Evolutionary conservation across 2,888 invertebrate species (phyloP), one percentile per base, ranked within the genome.

Genomic region (Volucella inanis): DNA sequence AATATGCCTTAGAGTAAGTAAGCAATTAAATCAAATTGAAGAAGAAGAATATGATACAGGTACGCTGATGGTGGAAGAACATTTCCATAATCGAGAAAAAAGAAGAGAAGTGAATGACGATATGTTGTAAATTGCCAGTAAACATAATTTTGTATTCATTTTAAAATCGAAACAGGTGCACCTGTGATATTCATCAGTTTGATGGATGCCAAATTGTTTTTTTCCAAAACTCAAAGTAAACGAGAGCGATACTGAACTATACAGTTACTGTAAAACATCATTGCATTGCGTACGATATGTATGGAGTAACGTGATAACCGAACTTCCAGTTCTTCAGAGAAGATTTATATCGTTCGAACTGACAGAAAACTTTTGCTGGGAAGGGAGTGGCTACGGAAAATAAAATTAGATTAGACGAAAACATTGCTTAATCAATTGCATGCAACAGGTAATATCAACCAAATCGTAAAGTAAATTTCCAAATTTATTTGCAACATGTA

Each of bases 401-500:
- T 83, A 15, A 74, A 72, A 47, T 22, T 79, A 18, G 64, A 81
- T 64, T 78, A 70, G 75, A 45, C 50, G n/a, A 82, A 76, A 18
- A 14, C 55, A 6, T 47, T 84, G 14, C 83, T 86, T 64, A 52
- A 88, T 57, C 72, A 85, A 64, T 75, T 54, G 49, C 9, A 77
- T 55, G n/a, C 45, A 77, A 54, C 45, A 62, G 41, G 57, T 59
- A 41, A 55, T 50, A 3, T 55, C 6, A 54, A 57, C 39, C 22
- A 67, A 57, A 76, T 70, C 47, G 41, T 14, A 88, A 89, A 41
- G 68, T 49, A 52, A 79, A 39, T 82, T 74, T 59, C 50, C 55
- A 18, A 76, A 75, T 12, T 50, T 76, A 55, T 83, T 80, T 83
- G 76, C 74, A 62, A 39, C 70, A 61, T 64, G 70, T 22, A 61